Base-by-base conservation (phyloP, 2,888 invertebrate species). In the Acanthosepion pharaonis region DNA sequence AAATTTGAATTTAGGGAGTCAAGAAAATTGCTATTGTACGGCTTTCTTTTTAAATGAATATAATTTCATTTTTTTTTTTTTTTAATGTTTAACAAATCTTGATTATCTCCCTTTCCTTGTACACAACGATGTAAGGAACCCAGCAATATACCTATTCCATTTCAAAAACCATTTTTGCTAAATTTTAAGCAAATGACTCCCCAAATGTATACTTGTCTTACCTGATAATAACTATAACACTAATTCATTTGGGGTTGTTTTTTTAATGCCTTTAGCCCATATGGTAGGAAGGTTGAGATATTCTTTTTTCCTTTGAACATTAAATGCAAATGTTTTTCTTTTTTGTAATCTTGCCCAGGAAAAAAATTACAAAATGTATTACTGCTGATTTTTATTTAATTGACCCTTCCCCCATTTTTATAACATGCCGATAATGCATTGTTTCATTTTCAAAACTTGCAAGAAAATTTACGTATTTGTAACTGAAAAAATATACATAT, bases 361-460 rank as follows among this genome's bases (percentile, higher is more conserved):
- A 78, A 78, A 15, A 64, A 78, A 9, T 78, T 78, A 78, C 78
- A 33, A 2, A n/a, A n/a, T 78, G 78, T 78, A 78, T 78, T 78
- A 78, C 78, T 78, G 78, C 78, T 78, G 78, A 78, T 78, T 78
- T n/a, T n/a, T 15, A 78, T 78, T n/a, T 78, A 33, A 33, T 15
- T 78, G 42, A 2, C 33, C 33, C 33, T 78, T 78, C n/a, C 15
- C 15, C n/a, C n/a, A n/a, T 11, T 25, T 64, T 64, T 64, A 51
- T 25, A n/a, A 78, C n/a, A n/a, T 78, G 8, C 28, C 15, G 15
- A 78, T 78, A 11, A 78, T 0, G n/a, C 78, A 78, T 78, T 15
- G n/a, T 78, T 78, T 78, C n/a, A 78, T 78, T 78, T 78, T n/a
- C 33, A 33, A 78, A 78, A 78, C n/a, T 78, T 78, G 78, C 78